Percentiles rank a stretch among this genome's conserved stretches.
These are phyloP conservation scores for Cephalotes varians DNA, from an alignment of 2,888 invertebrate species.

Conservation along the genomic window DNA sequence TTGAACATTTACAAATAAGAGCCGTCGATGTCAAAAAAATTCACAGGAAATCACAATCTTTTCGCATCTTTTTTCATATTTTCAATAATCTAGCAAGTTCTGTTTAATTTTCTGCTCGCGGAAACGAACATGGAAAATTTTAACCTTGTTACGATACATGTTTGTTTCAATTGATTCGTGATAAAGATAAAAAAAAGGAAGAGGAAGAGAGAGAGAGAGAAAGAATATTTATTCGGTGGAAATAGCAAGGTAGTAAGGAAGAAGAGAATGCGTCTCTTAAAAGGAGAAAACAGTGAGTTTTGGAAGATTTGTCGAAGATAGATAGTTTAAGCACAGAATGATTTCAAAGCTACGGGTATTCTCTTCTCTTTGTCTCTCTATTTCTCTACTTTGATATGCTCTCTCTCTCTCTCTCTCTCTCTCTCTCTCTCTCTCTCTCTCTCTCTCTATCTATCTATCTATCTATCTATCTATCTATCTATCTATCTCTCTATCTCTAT, in stretches of 20 bases:
- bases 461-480: slow-evolving; percentile 36
- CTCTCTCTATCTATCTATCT: slow-evolving; percentile 45
- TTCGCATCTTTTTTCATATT: neutral
- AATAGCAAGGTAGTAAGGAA: slow-evolving; percentile 7
- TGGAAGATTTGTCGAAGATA: slow-evolving; percentile 71
- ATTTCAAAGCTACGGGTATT: slow-evolving; percentile 71
- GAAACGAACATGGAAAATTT: neutral
- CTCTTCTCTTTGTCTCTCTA: slow-evolving; percentile 45
- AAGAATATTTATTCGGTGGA: neutral
- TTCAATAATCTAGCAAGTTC: neutral
- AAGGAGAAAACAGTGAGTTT: slow-evolving; percentile 62
- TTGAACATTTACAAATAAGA: neutral
- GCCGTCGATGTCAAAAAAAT: neutral
- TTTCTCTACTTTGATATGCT: slow-evolving; percentile 59
- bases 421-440: slow-evolving; percentile 42
- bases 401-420: slow-evolving; percentile 7
- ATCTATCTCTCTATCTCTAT: neutral
- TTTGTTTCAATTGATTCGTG: neutral
- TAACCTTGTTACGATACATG: neutral
- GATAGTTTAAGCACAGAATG: slow-evolving; percentile 76
- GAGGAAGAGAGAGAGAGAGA: neutral
- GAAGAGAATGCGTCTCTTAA: slow-evolving; percentile 33
- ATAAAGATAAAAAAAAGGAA: neutral
- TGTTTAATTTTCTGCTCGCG: slow-evolving; percentile 16
- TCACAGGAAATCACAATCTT: neutral